Evolutionary conservation across 2,113 vertebrate genomes (phyloP), one percentile per base, ranked within the genome.

Genomic region (Thomomys bottae): DNA sequence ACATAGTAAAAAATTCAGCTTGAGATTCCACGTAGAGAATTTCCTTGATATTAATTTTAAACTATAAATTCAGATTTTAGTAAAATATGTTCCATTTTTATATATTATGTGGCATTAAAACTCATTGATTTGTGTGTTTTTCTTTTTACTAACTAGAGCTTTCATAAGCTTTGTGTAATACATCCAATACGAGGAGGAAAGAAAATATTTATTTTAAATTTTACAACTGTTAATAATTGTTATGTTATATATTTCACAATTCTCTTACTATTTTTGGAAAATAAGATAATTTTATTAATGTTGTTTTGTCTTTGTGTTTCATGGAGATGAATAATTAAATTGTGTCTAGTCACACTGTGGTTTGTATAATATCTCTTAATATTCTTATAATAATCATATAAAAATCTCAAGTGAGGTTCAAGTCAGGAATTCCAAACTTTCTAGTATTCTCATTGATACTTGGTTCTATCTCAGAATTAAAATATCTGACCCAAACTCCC

Each of bases 121-220:
- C 12, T 64, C 92, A 4, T 90, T 91, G 42, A 89, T 92, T 94
- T 93, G 3, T 92, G 84, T 63, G 6, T 80, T 93, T 95, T 95
- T 78, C 42, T 0, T 80, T 93, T 95, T 95, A 83, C 82, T 81
- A 88, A 85, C 28, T 49, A 38, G n/a, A 77, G 1, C 0, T 63
- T 85, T 61, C 18, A 67, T n/a, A 90, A 76, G 0, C 89, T 84
- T 78, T 57, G 21, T 88, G 5, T 59, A 64, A 79, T 63, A 70
- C 73, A 38, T 6, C 11, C 57, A 80, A 26, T 8, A 26, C 9
- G 21, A 57, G 11, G 36, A 73, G 15, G 90, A 84, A 90, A 75
- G 64, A 72, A 24, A 40, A 49, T 0, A 32, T 84, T 92, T 84
- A n/a, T 83, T 86, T 84, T 81, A 81, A 77, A 83, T 80, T 88